Evolutionary conservation across 2,888 invertebrate genomes (phyloP).

Genomic region (Biston betularia): DNA sequence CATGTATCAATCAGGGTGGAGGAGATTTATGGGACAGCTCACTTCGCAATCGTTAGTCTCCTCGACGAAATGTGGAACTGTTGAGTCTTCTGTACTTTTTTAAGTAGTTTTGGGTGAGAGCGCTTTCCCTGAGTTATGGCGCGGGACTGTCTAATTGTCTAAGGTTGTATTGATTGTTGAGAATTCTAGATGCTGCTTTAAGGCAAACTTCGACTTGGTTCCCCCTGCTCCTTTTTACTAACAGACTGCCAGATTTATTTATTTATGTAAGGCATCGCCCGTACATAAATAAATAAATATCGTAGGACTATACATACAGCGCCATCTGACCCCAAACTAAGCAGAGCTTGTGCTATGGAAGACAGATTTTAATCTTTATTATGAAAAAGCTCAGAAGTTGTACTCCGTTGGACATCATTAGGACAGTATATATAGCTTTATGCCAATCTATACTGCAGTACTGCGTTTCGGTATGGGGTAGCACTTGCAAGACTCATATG

Average conservation of each 20-base stretch:
- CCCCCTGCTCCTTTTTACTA: no score
- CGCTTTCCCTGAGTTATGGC: slow-evolving; percentile 22
- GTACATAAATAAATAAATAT: no score
- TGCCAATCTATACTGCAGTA: background rate
- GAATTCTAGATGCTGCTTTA: background rate
- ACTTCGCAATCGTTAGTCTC: slow-evolving; percentile 84
- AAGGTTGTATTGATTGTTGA: slow-evolving; percentile 6
- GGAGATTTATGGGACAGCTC: slow-evolving; percentile 84
- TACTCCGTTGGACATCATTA: no score
- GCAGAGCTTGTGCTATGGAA: no score
- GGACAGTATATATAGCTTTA: background rate
- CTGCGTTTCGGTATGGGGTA: background rate
- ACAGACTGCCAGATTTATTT: no score
- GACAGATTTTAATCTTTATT: background rate
- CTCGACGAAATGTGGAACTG: slow-evolving; percentile 83
- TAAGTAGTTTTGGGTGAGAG: slow-evolving; percentile 45
- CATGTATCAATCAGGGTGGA: slow-evolving; percentile 84
- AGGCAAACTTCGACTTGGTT: no score
- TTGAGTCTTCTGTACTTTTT: slow-evolving; percentile 70
- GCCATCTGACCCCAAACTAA: no score
- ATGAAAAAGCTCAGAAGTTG: no score
- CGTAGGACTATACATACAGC: no score
- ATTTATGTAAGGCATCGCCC: no score
- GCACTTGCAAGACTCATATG: background rate
- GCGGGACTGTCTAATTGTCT: slow-evolving; percentile 16